Conservation (phyloP, 92 coral and sea anemone species). For the Metridium senile region DNA sequence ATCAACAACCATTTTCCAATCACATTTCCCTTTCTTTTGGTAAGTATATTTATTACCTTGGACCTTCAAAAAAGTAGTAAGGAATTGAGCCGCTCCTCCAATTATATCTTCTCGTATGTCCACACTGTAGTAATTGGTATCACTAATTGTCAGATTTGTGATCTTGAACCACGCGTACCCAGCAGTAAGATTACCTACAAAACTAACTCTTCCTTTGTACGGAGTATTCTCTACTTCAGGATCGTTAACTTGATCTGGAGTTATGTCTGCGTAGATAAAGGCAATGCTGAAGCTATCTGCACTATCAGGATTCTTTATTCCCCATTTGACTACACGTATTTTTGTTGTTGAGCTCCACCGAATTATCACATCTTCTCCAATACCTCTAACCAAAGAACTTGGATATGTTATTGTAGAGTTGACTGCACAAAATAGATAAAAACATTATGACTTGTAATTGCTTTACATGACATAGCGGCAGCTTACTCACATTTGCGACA, state of each 20-base stretch:
- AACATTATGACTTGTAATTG: too few species aligned
- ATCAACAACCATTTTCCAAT: too few species aligned
- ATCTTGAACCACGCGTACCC: conserved; percentile 2
- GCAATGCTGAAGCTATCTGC: neutral
- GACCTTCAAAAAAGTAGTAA: neutral
- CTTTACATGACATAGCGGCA: too few species aligned
- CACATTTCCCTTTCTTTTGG: too few species aligned
- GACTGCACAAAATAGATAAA: neutral
- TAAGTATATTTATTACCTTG: too few species aligned
- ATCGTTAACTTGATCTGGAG: neutral
- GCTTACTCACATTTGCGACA: too few species aligned
- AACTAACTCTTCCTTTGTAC: neutral
- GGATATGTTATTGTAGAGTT: neutral
- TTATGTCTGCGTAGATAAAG: neutral
- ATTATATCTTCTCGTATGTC: neutral
- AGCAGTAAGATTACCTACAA: neutral
- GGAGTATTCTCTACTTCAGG: neutral
- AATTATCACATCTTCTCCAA: neutral
- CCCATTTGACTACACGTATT: neutral
- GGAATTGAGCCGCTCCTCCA: neutral
- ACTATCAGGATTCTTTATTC: neutral
- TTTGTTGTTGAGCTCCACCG: neutral
- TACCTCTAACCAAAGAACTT: neutral
- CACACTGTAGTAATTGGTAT: neutral
- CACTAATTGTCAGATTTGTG: neutral